A percentile compares a stretch with the other conserved stretches of the same genome.
Evolutionary conservation across 2,888 invertebrate species (phyloP).

Genomic region (Latheticus oryzae): DNA sequence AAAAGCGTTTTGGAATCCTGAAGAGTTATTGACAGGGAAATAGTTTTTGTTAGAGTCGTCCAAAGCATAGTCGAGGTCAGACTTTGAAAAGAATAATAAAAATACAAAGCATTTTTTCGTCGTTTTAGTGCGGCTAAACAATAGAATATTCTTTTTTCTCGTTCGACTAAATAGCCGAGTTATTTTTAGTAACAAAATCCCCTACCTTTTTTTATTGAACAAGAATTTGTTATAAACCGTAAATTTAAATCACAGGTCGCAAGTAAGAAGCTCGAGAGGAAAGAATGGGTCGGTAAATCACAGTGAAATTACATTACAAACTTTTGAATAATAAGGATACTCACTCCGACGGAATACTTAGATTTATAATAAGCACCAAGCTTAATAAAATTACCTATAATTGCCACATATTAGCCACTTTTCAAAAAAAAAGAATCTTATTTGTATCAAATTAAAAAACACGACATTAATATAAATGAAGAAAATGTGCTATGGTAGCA

Average conservation of each 20-base stretch:
- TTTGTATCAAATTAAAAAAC: conserved; percentile 6
- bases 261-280: conserved; percentile 9
- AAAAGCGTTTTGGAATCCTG: conserved; percentile 58
- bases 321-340: conserved; percentile 51
- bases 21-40: conserved; percentile 61
- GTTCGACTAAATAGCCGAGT: conserved; percentile 15
- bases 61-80: conserved; percentile 44
- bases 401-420: too few species aligned
- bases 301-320: conserved; percentile 46
- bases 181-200: conserved; percentile 11
- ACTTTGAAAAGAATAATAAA: conserved; percentile 35
- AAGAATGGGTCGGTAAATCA: conserved; percentile 46
- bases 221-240: too few species aligned
- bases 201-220: too few species aligned
- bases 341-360: conserved; percentile 47
- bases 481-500: not conserved
- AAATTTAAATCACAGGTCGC: conserved; percentile 16
- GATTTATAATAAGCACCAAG: conserved; percentile 32
- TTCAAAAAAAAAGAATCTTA: not conserved
- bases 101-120: conserved; percentile 37
- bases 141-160: conserved; percentile 40
- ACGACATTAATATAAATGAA: conserved; percentile 3
- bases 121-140: conserved; percentile 38
- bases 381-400: conserved; percentile 7
- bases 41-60: conserved; percentile 56